A percentile compares a stretch with the other conserved stretches of the same genome.
Evolutionary conservation across 2,797 vertebrate genomes (phyloP).

Genomic region (Phrynocephalus guinanensis): DNA sequence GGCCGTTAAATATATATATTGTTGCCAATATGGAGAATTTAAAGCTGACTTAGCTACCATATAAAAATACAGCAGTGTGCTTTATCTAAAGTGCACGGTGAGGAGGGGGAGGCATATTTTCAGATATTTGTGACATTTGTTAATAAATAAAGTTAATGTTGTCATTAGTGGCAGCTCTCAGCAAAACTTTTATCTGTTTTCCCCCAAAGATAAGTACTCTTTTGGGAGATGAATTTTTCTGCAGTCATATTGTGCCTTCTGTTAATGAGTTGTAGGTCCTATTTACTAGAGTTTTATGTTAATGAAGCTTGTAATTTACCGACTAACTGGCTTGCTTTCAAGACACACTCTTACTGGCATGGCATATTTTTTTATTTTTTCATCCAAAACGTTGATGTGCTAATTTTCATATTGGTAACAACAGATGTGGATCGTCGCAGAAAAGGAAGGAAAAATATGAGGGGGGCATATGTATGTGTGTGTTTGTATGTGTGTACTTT

Average conservation of each 20-base stretch:
- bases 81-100: constrained; percentile 55
- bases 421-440: constrained; percentile 69
- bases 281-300: constrained; percentile 78
- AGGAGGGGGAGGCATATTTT: constrained; percentile 64
- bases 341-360: constrained; percentile 71
- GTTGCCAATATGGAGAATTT: constrained; percentile 48
- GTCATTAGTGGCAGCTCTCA: constrained; percentile 75
- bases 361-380: constrained; percentile 66
- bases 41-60: constrained; percentile 47
- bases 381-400: constrained; percentile 68
- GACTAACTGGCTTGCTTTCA: constrained; percentile 77
- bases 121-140: constrained; percentile 65
- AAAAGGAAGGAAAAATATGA: constrained; percentile 52
- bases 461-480: not conserved
- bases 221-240: constrained; percentile 77
- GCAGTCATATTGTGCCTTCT: constrained; percentile 75
- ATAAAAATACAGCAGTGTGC: constrained; percentile 41
- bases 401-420: constrained; percentile 73
- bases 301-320: constrained; percentile 80
- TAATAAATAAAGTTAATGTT: constrained; percentile 76
- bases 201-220: constrained; percentile 69
- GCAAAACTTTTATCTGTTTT: constrained; percentile 73
- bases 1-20: constrained; percentile 26
- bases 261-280: constrained; percentile 78
- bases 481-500: not conserved